These are phyloP conservation scores for Nemotelus nigrinus DNA, from an alignment of 2,888 invertebrate species.

Conservation along the genomic window DNA sequence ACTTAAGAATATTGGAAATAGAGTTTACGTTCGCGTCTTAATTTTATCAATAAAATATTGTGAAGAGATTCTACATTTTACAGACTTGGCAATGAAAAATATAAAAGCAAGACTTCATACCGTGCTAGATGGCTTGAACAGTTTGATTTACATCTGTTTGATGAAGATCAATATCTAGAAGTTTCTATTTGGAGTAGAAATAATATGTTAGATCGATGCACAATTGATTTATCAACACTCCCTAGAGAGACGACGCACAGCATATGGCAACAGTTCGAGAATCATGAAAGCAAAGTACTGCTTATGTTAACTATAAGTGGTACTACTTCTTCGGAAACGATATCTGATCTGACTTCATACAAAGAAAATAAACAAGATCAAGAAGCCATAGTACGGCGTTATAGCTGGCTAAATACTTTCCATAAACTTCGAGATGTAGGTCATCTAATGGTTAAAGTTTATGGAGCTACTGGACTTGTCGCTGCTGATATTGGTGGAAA, in stretches of 20 bases:
- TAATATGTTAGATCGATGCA: conserved; percentile 71
- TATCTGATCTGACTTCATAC: conserved; percentile 88
- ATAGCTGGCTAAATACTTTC: conserved; percentile 73
- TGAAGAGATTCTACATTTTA: not conserved
- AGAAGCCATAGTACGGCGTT: conserved; percentile 68
- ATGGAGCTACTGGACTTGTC: conserved; percentile 83
- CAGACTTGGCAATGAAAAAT: conserved; percentile 96
- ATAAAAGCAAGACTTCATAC: conserved; percentile 91
- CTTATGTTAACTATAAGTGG: conserved; percentile 94
- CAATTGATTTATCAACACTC: conserved; percentile 83
- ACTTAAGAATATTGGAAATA: no score
- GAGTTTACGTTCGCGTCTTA: no score
- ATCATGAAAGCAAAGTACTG: conserved; percentile 85
- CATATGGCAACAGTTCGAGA: conserved; percentile 89
- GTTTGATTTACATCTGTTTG: conserved; percentile 95
- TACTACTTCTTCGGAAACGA: conserved; percentile 91
- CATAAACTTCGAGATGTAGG: conserved; percentile 88
- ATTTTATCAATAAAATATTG: no score
- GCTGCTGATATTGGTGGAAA: conserved; percentile 97
- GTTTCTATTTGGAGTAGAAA: conserved; percentile 80
- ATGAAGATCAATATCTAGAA: conserved; percentile 92
- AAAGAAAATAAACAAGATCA: conserved; percentile 81
- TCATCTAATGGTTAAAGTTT: conserved; percentile 93
- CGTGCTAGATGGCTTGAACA: conserved; percentile 95
- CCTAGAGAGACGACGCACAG: conserved; percentile 92